A percentile compares a stretch with the other conserved stretches of the same genome.
Evolutionary conservation across 2,113 vertebrate species (phyloP).

Genomic region (Monarcha castaneiventris): DNA sequence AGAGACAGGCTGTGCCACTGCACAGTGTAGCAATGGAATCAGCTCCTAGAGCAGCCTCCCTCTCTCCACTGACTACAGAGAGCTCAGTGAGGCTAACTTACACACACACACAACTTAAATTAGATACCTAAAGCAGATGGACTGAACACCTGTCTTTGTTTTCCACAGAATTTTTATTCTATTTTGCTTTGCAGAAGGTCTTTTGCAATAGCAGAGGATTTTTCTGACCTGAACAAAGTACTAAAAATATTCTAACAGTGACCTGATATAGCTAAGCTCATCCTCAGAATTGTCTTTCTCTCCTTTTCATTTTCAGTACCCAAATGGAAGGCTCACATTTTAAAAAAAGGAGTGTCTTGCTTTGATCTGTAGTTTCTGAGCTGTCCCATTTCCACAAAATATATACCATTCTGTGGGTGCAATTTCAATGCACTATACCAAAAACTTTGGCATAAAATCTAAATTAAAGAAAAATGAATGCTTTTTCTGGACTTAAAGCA

Average conservation of each 20-base stretch:
- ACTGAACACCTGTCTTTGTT: slow-evolving; percentile 33
- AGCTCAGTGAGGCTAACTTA: neutral
- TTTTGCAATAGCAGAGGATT: neutral
- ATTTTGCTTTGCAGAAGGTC: neutral
- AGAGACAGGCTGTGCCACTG: neutral
- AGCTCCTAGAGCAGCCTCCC: neutral
- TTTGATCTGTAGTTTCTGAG: slow-evolving; percentile 20
- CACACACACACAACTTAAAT: slow-evolving; percentile 11
- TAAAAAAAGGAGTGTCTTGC: neutral
- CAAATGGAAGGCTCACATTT: neutral
- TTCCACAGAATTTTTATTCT: neutral
- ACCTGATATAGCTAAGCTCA: neutral
- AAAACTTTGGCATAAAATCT: neutral
- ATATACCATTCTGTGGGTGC: neutral
- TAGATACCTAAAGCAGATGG: slow-evolving; percentile 47
- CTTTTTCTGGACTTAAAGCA: neutral
- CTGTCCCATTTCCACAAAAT: neutral
- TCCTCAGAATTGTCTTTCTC: neutral
- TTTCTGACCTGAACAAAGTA: neutral
- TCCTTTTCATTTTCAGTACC: neutral
- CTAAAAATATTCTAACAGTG: neutral
- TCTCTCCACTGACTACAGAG: neutral
- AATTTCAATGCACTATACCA: neutral
- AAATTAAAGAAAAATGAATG: neutral
- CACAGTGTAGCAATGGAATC: neutral